Evolutionary conservation across 2,888 invertebrate genomes (phyloP).

Genomic region (Dione vanillae): DNA sequence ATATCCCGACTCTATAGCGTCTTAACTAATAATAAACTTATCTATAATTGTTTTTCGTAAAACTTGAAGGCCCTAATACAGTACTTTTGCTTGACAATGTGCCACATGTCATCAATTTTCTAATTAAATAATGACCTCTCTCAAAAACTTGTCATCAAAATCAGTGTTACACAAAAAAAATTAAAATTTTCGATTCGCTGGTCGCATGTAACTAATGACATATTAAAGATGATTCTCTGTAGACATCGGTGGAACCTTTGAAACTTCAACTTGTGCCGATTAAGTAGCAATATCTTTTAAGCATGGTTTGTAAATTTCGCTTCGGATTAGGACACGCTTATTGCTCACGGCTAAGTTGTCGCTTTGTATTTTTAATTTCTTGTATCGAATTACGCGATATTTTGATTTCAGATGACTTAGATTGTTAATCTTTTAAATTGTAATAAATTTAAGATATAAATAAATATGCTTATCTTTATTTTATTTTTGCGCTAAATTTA

Average conservation of each 20-base stretch:
- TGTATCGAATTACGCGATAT: conserved; percentile 18
- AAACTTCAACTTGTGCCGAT: conserved; percentile 7
- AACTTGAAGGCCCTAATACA: too few species aligned
- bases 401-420: neutral
- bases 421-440: neutral
- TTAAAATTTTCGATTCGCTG: neutral
- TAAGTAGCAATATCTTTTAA: conserved; percentile 22
- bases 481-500: too few species aligned
- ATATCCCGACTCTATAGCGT: too few species aligned
- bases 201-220: neutral
- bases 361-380: neutral
- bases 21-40: too few species aligned
- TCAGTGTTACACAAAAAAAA: neutral
- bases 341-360: neutral
- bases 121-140: too few species aligned
- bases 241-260: conserved; percentile 48
- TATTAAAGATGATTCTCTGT: neutral
- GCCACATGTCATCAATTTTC: too few species aligned
- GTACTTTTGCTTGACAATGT: too few species aligned
- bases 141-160: too few species aligned
- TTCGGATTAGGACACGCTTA: conserved; percentile 12
- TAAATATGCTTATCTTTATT: neutral
- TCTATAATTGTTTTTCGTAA: too few species aligned
- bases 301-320: conserved; percentile 1
- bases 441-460: neutral